Evolutionary conservation across 2,888 invertebrate species (phyloP).

Genomic region (Cephus sareptanus): DNA sequence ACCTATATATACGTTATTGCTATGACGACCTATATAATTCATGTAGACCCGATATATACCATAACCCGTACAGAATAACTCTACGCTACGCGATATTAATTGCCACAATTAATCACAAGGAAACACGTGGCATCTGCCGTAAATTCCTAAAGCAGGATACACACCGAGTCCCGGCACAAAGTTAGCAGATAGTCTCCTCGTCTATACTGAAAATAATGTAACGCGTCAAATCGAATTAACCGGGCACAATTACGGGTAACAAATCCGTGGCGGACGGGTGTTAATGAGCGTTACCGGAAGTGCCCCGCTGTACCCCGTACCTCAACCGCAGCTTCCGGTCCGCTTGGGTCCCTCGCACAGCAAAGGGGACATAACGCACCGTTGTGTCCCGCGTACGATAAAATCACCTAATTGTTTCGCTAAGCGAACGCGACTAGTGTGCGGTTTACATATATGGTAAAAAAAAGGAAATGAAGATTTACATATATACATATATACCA

Average conservation of each 20-base stretch:
- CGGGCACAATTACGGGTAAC: slow-evolving; percentile 59
- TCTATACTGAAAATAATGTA: slow-evolving; percentile 20
- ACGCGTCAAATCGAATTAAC: slow-evolving; percentile 60
- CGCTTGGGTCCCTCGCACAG: slow-evolving; percentile 47
- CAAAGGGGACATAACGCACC: slow-evolving; percentile 56
- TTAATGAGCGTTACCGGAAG: slow-evolving; percentile 65
- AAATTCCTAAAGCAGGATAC: neutral
- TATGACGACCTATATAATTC: neutral
- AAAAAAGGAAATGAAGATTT: neutral
- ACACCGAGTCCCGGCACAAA: neutral
- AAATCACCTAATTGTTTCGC: slow-evolving; percentile 66
- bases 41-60: neutral
- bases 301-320: slow-evolving; percentile 33
- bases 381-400: slow-evolving; percentile 55
- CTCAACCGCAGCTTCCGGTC: slow-evolving; percentile 57
- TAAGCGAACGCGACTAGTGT: slow-evolving; percentile 63
- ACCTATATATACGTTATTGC: neutral
- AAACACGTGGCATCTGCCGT: neutral
- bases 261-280: slow-evolving; percentile 62
- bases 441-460: slow-evolving; percentile 26
- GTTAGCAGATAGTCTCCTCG: neutral
- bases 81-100: neutral
- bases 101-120: neutral
- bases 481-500: slow-evolving; percentile 9
- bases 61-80: neutral